A percentile compares a stretch with the other conserved stretches of the same genome.
Conservation (phyloP, 2,113 vertebrate species). For the Amia ocellicauda region DNA sequence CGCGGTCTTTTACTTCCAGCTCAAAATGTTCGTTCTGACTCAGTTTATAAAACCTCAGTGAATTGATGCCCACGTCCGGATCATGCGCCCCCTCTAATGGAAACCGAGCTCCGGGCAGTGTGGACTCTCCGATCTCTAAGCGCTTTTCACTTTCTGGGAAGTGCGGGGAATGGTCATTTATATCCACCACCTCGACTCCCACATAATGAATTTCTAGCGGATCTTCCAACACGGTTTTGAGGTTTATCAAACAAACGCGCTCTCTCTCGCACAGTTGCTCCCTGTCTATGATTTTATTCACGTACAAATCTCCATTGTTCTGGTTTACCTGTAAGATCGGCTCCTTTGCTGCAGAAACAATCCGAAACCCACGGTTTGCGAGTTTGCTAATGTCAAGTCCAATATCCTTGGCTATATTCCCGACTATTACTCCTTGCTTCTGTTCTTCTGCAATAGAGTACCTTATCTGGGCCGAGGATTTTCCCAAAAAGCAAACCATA, state of each 20-base stretch:
- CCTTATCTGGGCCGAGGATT: constrained; percentile 47
- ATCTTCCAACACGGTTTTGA: constrained; percentile 46
- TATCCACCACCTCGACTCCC: constrained; percentile 53
- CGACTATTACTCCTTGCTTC: constrained; percentile 46
- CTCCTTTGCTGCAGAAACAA: constrained; percentile 49
- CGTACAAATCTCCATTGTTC: constrained; percentile 49
- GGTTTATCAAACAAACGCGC: constrained; percentile 43
- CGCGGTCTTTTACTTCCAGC: constrained; percentile 12
- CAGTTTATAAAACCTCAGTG: constrained; percentile 50
- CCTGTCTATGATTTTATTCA: constrained; percentile 55
- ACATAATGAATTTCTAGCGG: constrained; percentile 60
- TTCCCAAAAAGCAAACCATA: constrained; percentile 36
- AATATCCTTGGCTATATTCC: constrained; percentile 61
- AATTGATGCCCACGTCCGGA: constrained; percentile 43
- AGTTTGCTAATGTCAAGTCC: constrained; percentile 46
- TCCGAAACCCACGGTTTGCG: constrained; percentile 45
- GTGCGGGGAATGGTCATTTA: constrained; percentile 55
- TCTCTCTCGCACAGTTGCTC: constrained; percentile 54
- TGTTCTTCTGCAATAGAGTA: constrained; percentile 60
- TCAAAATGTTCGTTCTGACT: constrained; percentile 34
- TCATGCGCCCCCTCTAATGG: constrained; percentile 49
- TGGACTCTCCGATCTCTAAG: constrained; percentile 44
- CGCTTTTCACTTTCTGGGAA: constrained; percentile 45
- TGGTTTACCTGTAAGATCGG: constrained; percentile 50
- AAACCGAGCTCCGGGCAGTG: constrained; percentile 40